A percentile compares a stretch with the other conserved stretches of the same genome.
These are phyloP conservation scores for Alviniconcha strummeri DNA, from an alignment of 2,888 invertebrate genomes.

Conservation along the genomic window DNA sequence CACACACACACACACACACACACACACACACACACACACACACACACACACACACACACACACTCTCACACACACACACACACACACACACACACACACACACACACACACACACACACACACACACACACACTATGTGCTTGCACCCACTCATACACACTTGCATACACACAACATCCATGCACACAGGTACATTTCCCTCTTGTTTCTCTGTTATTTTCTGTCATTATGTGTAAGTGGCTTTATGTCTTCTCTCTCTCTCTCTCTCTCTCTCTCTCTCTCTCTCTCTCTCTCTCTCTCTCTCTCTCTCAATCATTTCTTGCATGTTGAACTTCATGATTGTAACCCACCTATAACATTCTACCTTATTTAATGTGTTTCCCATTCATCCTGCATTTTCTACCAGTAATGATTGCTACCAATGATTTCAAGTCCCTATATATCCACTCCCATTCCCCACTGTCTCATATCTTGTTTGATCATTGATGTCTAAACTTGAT, in stretches of 20 bases:
- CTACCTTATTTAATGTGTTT: neutral
- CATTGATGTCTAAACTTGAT: too few species aligned
- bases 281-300: neutral
- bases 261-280: neutral
- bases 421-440: neutral
- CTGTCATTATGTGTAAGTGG: neutral
- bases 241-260: neutral
- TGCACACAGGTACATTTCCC: neutral
- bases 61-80: neutral
- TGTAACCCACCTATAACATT: neutral
- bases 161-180: neutral
- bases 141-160: neutral
- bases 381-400: neutral
- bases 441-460: too few species aligned
- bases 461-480: neutral
- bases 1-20: neutral
- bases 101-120: neutral
- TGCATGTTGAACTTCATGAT: neutral
- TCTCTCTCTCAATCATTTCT: neutral
- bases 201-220: neutral
- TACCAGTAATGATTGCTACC: neutral
- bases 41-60: slow-evolving; percentile 1
- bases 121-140: neutral
- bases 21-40: slow-evolving; percentile 1
- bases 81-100: slow-evolving; percentile 1